Evolutionary conservation across 2,797 vertebrate genomes (phyloP).

Genomic region (Merluccius polli): DNA sequence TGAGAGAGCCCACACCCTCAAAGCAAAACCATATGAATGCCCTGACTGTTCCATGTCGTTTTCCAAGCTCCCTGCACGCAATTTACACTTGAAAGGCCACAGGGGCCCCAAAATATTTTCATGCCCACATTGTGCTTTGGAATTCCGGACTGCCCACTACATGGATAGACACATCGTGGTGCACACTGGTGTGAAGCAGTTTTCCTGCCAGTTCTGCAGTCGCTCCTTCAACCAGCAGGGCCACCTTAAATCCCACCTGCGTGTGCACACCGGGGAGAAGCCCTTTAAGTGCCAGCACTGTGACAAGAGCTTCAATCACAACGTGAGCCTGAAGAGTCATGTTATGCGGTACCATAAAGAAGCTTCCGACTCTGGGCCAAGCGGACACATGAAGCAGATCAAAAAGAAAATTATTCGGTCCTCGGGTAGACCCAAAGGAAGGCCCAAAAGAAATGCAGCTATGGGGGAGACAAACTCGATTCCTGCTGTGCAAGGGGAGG

Average conservation of each 20-base stretch:
- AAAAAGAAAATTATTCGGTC: no score
- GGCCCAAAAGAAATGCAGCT: not conserved
- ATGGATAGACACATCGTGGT: constrained; percentile 46
- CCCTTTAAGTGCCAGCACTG: constrained; percentile 56
- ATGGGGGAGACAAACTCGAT: not conserved
- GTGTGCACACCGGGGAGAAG: constrained; percentile 59
- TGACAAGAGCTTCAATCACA: constrained; percentile 58
- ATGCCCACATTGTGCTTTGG: constrained; percentile 47
- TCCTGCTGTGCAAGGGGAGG: not conserved
- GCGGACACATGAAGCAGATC: no score
- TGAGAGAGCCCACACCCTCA: not conserved
- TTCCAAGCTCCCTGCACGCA: constrained; percentile 21
- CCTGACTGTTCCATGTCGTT: constrained; percentile 46
- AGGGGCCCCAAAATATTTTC: constrained; percentile 25
- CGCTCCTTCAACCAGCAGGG: constrained; percentile 51
- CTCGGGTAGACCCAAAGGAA: no score
- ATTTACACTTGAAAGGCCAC: constrained; percentile 40
- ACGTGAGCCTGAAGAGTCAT: constrained; percentile 59
- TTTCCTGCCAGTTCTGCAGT: constrained; percentile 50
- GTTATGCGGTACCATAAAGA: constrained; percentile 40
- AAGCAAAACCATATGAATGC: constrained; percentile 41
- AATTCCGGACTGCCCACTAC: constrained; percentile 20
- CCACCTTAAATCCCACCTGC: constrained; percentile 62
- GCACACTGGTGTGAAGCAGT: constrained; percentile 49
- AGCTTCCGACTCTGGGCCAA: not conserved